phyloP scores from a whole-genome alignment of 2,888 invertebrate genomes.

The Andricus quercusramuli region DNA sequence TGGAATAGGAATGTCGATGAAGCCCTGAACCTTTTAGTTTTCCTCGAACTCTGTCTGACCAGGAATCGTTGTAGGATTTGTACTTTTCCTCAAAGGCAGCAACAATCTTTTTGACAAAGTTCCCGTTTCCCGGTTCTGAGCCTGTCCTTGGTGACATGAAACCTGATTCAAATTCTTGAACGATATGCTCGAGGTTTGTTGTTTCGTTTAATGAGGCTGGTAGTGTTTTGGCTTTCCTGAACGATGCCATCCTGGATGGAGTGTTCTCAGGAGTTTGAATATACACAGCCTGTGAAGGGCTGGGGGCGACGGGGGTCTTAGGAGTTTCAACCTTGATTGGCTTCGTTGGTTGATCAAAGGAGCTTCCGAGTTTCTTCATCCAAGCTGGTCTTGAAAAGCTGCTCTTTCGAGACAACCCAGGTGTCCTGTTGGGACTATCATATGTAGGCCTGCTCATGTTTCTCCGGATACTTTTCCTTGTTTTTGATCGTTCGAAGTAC shows the following conservation, averaged over 20 bases:
- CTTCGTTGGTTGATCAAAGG: slow-evolving; percentile 21
- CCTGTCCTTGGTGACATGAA: slow-evolving; percentile 60
- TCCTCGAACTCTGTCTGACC: slow-evolving; percentile 42
- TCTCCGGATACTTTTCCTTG: neutral
- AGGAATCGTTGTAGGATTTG: slow-evolving; percentile 50
- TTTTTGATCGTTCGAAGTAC: neutral
- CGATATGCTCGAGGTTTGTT: slow-evolving; percentile 61
- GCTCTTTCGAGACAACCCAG: slow-evolving; percentile 1
- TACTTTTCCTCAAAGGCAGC: slow-evolving; percentile 67
- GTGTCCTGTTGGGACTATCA: neutral
- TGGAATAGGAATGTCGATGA: slow-evolving; percentile 6
- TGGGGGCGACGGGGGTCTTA: slow-evolving; percentile 40
- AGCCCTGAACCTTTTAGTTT: slow-evolving; percentile 16
- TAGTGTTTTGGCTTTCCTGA: slow-evolving; percentile 18
- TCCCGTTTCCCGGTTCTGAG: slow-evolving; percentile 38
- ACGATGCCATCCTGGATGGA: neutral
- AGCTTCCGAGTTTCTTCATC: slow-evolving; percentile 52
- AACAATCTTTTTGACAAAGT: slow-evolving; percentile 69
- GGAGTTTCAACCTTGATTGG: slow-evolving; percentile 27
- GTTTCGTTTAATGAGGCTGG: slow-evolving; percentile 36
- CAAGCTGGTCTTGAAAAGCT: slow-evolving; percentile 46
- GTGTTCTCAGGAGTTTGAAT: slow-evolving; percentile 29
- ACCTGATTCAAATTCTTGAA: slow-evolving; percentile 63
- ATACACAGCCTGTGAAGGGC: neutral
- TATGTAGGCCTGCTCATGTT: neutral